Base-by-base conservation (phyloP, 2,797 vertebrate species). In the Enteromius mattozi region DNA sequence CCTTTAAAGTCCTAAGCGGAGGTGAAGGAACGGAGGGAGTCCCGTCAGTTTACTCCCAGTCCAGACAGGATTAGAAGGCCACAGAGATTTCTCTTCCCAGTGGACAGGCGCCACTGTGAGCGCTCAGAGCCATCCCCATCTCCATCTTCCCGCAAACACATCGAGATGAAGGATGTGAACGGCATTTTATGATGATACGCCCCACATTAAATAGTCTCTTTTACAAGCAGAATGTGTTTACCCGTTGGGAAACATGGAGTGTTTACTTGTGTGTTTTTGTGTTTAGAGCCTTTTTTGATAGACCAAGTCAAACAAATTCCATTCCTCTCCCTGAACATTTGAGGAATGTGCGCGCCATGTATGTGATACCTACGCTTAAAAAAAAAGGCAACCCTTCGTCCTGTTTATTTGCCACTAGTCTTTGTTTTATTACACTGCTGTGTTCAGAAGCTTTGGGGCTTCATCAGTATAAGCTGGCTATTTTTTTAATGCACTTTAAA, bases 1-100 rank as follows among this genome's bases (percentile, higher is more conserved):
- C 40, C 35, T 47, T 71, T 33, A 35, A 92, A 90, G 91, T 91
- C 91, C 94, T 94, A 93, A 92, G 92, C 92, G 92, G 92, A 91
- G 88, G 90, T 35, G 82, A 92, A 91, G 90, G 91, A 91, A 92
- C 88, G 89, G 88, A 90, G 90, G 72, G 85, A 89, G 88, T 90
- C 90, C 78, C 90, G 86, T 91, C 90, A 91, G 89, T 89, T 88
- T 76, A 63, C 91, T 94, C 92, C 92, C 94, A 93, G 90, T 89
- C 87, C 92, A 88, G 87, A 87, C 88, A 90, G 91, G 91, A 94
- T 93, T 92, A 92, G 91, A 89, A 81, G 86, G 72, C 82, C 88
- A 79, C 68, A 59, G 82, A 83, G 93, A 92, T 93, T 92, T 78
- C 86, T 90, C 89, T 93, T 95, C 92, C 93, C 93, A 91, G 87